These are phyloP conservation scores for Andrena cerasifolii DNA, from an alignment of 1,140 invertebrate species.

Conservation along the genomic window DNA sequence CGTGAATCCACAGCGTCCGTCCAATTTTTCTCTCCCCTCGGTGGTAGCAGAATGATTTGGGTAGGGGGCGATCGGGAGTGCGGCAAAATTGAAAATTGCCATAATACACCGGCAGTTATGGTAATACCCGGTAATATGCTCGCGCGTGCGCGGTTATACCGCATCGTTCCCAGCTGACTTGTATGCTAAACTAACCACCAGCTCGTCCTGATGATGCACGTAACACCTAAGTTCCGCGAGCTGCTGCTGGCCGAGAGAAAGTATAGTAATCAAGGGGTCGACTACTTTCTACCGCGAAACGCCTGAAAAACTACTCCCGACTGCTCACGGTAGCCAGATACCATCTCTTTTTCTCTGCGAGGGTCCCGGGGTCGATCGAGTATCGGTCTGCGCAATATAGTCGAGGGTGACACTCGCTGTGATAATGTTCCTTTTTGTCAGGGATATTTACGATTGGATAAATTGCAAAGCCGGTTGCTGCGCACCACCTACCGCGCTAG, in stretches of 20 bases:
- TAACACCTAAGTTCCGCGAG: conserved; percentile 46
- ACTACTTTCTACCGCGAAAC: conserved; percentile 22
- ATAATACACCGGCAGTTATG: conserved; percentile 64
- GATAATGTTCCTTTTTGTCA: too few relatives aligned
- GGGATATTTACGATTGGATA: too few relatives aligned
- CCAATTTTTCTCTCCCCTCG: conserved; percentile 33
- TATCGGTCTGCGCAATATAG: too few relatives aligned
- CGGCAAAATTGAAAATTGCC: conserved; percentile 69
- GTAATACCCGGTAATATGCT: conserved; percentile 61
- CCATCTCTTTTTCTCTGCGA: not conserved
- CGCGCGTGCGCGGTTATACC: conserved; percentile 42
- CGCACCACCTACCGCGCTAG: too few relatives aligned
- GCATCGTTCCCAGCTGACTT: conserved; percentile 58
- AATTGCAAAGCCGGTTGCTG: too few relatives aligned
- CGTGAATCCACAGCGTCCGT: not conserved
- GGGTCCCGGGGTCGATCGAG: not conserved
- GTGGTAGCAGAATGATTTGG: conserved; percentile 48
- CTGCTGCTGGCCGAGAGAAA: conserved; percentile 15
- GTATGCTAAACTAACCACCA: conserved; percentile 56
- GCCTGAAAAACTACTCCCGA: not conserved
- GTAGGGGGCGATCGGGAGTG: conserved; percentile 55
- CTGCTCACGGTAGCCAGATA: not conserved
- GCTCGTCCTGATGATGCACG: conserved; percentile 35
- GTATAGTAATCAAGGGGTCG: conserved; percentile 48
- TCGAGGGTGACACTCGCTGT: too few relatives aligned